phyloP scores from a whole-genome alignment of 2,888 invertebrate genomes.

The Sycophila texana region DNA sequence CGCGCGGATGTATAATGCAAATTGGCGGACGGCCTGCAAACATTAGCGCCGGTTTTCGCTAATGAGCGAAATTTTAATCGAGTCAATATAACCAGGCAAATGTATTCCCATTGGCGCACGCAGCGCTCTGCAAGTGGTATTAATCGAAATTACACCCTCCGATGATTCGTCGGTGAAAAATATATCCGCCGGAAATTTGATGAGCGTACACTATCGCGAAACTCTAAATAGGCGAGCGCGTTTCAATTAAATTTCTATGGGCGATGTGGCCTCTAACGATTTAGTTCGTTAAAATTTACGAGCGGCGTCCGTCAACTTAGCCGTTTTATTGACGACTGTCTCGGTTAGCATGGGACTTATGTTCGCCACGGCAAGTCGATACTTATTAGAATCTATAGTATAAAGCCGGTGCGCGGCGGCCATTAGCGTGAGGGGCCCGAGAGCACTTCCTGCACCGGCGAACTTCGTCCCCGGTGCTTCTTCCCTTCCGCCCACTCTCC shows the following conservation, averaged over 20 bases:
- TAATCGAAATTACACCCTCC: constrained; percentile 4
- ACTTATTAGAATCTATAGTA: constrained; percentile 71
- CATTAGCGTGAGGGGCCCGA: constrained; percentile 58
- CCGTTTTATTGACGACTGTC: constrained; percentile 36
- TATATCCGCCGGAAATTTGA: background rate
- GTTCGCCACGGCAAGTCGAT: constrained; percentile 56
- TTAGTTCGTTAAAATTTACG: background rate
- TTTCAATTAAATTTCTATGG: background rate
- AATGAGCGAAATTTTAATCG: constrained; percentile 13
- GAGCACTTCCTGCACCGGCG: constrained; percentile 25
- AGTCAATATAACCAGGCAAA: background rate
- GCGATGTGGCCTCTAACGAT: too few species aligned
- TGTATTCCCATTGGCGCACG: background rate
- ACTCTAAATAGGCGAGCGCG: background rate
- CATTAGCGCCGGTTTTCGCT: background rate
- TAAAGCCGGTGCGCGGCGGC: constrained; percentile 55
- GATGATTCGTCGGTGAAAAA: background rate
- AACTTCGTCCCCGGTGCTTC: background rate
- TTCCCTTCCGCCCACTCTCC: background rate
- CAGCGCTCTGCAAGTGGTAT: background rate
- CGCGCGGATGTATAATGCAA: too few species aligned
- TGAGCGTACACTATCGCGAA: background rate
- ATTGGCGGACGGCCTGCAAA: background rate
- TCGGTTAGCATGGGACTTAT: constrained; percentile 21
- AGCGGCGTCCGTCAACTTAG: constrained; percentile 4